These are phyloP conservation scores for Ligdia adustata DNA, from an alignment of 2,888 invertebrate genomes.

Conservation along the genomic window DNA sequence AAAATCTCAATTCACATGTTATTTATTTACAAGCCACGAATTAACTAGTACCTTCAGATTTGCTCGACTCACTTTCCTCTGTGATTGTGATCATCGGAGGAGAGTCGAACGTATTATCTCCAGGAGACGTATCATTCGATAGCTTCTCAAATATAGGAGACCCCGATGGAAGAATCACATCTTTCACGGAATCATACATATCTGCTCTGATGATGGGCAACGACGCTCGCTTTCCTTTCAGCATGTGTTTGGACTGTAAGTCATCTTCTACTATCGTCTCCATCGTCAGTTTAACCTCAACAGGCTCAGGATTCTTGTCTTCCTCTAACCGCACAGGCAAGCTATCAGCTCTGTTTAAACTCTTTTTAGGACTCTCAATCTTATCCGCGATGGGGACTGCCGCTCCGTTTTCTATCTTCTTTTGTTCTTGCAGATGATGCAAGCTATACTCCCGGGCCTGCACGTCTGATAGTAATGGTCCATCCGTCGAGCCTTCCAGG, in stretches of 20 bases:
- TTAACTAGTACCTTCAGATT: constrained; percentile 74
- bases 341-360: constrained; percentile 80
- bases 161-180: constrained; percentile 74
- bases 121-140: constrained; percentile 78
- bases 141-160: constrained; percentile 85
- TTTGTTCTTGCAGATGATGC: constrained; percentile 72
- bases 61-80: constrained; percentile 72
- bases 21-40: constrained; percentile 40
- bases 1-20: constrained; percentile 18
- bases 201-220: constrained; percentile 76
- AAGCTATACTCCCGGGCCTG: constrained; percentile 75
- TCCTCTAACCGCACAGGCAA: constrained; percentile 82
- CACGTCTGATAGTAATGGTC: constrained; percentile 77
- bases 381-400: constrained; percentile 63
- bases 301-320: constrained; percentile 48
- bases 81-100: constrained; percentile 80
- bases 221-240: constrained; percentile 70
- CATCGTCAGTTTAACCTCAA: constrained; percentile 50
- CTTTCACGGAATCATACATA: constrained; percentile 82
- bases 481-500: constrained; percentile 79
- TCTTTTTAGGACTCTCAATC: constrained; percentile 71
- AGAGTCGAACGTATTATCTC: constrained; percentile 57
- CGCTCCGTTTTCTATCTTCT: constrained; percentile 70
- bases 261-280: constrained; percentile 72
- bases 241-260: constrained; percentile 53